phyloP scores from a whole-genome alignment of 2,797 vertebrate genomes.

The Anguilla obscura region DNA sequence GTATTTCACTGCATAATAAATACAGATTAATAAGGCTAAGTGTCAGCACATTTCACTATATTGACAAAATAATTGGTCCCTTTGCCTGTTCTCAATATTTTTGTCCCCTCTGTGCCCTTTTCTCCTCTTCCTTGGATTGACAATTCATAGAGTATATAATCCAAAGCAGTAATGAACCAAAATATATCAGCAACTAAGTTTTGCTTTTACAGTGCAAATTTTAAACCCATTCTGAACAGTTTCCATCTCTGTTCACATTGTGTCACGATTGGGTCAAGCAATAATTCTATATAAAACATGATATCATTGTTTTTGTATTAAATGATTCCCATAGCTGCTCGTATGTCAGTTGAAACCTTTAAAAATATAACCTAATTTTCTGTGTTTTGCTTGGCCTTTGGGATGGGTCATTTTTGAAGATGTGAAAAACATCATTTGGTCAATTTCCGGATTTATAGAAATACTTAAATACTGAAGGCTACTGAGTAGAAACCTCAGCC shows the following conservation, averaged over 20 bases:
- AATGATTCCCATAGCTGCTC: slow-evolving; percentile 63
- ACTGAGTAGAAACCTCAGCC: slow-evolving; percentile 37
- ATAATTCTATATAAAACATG: slow-evolving; percentile 59
- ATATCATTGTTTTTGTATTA: slow-evolving; percentile 64
- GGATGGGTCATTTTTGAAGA: slow-evolving; percentile 59
- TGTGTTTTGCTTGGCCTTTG: slow-evolving; percentile 70
- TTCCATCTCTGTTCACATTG: slow-evolving; percentile 56
- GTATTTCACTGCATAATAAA: neutral
- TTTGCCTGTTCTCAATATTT: neutral
- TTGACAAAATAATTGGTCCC: neutral
- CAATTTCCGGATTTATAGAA: slow-evolving; percentile 54
- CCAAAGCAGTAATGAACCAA: neutral
- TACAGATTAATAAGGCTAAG: neutral
- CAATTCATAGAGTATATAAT: neutral
- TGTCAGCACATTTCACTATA: neutral
- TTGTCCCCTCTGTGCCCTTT: neutral
- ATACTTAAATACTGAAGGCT: slow-evolving; percentile 61
- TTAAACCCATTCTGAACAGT: slow-evolving; percentile 48
- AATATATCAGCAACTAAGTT: neutral
- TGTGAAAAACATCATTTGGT: slow-evolving; percentile 56
- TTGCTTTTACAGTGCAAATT: slow-evolving; percentile 43
- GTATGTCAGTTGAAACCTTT: slow-evolving; percentile 64
- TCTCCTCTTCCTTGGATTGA: neutral
- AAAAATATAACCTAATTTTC: slow-evolving; percentile 60
- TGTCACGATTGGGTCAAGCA: slow-evolving; percentile 39